Evolutionary conservation across 2,113 vertebrate genomes (phyloP), one percentile per base, ranked within the genome.

Genomic region (Onychorhynchus coronatus): DNA sequence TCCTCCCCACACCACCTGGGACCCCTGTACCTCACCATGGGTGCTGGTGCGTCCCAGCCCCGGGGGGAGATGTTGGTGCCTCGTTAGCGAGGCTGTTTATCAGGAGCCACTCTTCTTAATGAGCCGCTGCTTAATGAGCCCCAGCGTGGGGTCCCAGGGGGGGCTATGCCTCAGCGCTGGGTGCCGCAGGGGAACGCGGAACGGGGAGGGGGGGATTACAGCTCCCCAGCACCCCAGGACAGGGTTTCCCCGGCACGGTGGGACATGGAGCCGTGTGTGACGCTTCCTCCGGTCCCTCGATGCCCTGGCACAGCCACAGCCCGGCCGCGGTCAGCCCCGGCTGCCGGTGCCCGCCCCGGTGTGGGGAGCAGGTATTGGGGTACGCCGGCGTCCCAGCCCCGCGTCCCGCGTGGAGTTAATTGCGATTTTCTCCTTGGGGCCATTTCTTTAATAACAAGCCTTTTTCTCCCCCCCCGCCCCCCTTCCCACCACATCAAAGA

Each of bases 401-500:
- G 89, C 67, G 52, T 95, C 94, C 94, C 11, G 62, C 66, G 66
- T 4, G 5, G 47, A 93, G 44, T 94, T 97, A 93, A 96, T 97
- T 93, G 87, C 90, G 4, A 66, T 67, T 65, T 89, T 88, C 62
- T 85, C 90, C 92, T 88, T 41, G 24, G 72, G 95, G 94, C 91
- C 93, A 53, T 87, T 95, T 81, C 93, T 97, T 95, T 92, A 95
- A 96, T 96, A 93, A 91, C n/a, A 62, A 74, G 42, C n/a, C 53
- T 93, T 93, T 72, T 76, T 71, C 74, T 71, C 25, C 18, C 66
- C 33, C 41, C 78, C 52, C 15, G 58, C 23, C 74, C 42, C 53
- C 53, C 22, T 95, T 80, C 87, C 50, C 72, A 84, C 94, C 95
- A 94, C 97, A 97, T 97, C 95, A 97, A 95, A 97, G 92, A 30